phyloP scores from a whole-genome alignment of 2,888 invertebrate genomes.

The Apamea crenata region DNA sequence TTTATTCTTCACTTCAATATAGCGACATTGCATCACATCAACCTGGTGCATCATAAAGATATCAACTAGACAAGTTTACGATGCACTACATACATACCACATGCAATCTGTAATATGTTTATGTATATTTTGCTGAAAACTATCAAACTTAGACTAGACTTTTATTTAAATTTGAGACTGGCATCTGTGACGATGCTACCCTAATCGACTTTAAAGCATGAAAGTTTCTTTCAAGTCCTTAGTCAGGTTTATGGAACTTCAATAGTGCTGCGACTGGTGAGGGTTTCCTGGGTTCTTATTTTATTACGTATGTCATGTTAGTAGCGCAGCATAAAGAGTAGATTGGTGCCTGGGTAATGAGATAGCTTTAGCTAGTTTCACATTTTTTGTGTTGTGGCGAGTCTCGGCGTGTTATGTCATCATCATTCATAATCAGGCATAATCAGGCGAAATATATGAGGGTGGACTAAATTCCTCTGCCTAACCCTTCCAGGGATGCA shows the following conservation, averaged over 20 bases:
- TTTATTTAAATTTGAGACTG: constrained; percentile 26
- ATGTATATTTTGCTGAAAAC: constrained; percentile 41
- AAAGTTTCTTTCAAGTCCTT: constrained; percentile 13
- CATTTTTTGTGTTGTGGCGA: neutral
- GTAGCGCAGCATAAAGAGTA: neutral
- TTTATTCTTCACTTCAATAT: neutral
- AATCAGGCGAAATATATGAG: neutral
- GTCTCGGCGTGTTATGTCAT: neutral
- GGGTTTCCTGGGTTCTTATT: neutral
- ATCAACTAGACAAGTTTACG: constrained; percentile 19
- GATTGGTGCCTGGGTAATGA: neutral
- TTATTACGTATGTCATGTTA: neutral
- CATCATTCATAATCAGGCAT: neutral
- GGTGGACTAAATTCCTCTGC: neutral
- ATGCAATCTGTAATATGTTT: neutral
- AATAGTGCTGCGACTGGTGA: neutral
- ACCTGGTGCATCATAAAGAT: constrained; percentile 25
- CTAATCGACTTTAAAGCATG: constrained; percentile 54
- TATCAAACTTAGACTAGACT: constrained; percentile 53
- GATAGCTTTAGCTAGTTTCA: neutral
- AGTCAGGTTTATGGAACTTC: neutral
- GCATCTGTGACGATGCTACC: constrained; percentile 49
- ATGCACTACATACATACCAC: neutral
- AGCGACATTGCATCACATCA: no score
- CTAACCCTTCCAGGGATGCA: neutral